Conservation (phyloP, 2,797 vertebrate genomes). For the Naso thynnoides region DNA sequence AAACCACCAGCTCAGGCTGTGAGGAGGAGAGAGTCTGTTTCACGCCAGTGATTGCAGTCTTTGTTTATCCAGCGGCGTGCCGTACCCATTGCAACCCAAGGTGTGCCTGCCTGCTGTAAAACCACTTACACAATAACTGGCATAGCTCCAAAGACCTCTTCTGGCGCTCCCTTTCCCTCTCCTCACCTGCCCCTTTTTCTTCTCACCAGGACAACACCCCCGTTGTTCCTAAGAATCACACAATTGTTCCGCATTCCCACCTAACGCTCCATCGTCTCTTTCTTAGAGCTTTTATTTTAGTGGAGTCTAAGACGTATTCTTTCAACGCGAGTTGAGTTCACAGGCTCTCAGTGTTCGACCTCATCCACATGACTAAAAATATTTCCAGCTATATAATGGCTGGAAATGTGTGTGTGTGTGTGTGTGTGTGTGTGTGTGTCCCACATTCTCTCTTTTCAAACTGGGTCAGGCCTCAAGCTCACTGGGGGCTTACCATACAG, state of each 20-base stretch:
- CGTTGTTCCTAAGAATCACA: neutral
- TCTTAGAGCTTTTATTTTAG: conserved; percentile 24
- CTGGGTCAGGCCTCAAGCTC: conserved; percentile 77
- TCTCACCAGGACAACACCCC: neutral
- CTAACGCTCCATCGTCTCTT: conserved; percentile 19
- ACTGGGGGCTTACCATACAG: conserved; percentile 69
- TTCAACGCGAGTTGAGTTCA: conserved; percentile 39
- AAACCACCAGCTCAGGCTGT: conserved; percentile 31
- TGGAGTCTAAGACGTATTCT: conserved; percentile 7
- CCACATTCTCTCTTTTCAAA: conserved; percentile 75
- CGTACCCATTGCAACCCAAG: conserved; percentile 41
- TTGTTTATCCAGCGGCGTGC: conserved; percentile 53
- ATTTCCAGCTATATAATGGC: conserved; percentile 75
- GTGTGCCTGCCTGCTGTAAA: conserved; percentile 61
- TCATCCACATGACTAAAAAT: conserved; percentile 75
- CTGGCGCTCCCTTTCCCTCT: conserved; percentile 31
- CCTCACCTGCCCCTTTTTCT: conserved; percentile 39
- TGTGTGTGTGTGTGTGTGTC: conserved; percentile 48
- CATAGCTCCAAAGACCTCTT: conserved; percentile 37
- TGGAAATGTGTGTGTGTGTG: conserved; percentile 51
- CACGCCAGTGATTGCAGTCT: conserved; percentile 37
- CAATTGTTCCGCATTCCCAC: conserved; percentile 25
- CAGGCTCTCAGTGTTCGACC: conserved; percentile 63
- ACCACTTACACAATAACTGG: conserved; percentile 71
- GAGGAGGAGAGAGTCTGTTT: conserved; percentile 22